Conservation (phyloP, 2,113 vertebrate genomes). For the Orientallactaga bullata region DNA sequence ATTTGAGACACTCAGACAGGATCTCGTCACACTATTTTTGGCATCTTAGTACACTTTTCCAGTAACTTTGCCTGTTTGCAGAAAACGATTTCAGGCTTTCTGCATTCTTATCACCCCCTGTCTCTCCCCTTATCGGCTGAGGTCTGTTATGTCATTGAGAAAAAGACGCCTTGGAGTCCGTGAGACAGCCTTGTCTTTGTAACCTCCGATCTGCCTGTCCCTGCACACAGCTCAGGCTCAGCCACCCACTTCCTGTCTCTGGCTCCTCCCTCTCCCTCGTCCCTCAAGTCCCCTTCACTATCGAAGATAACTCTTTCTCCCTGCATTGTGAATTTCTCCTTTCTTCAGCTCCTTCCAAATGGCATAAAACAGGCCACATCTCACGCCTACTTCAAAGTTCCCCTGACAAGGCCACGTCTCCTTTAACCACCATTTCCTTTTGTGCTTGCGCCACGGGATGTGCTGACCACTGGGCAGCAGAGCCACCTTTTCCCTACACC, state of each 20-base stretch:
- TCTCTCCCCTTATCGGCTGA: neutral
- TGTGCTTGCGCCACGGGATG: neutral
- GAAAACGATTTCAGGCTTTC: neutral
- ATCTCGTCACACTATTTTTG: too few species aligned
- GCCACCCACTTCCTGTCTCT: neutral
- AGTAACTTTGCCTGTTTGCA: neutral
- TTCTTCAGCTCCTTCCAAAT: neutral
- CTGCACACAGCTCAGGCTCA: neutral
- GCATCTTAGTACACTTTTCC: neutral
- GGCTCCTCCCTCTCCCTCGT: accelerated
- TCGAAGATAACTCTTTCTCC: neutral
- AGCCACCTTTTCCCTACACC: neutral
- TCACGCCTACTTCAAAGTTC: neutral
- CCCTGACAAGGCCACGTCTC: neutral
- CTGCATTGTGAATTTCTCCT: neutral
- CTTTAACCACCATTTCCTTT: accelerated
- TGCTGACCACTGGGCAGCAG: neutral
- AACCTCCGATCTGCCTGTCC: neutral
- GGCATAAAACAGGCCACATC: neutral
- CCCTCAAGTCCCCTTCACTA: neutral
- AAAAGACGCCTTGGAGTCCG: accelerated
- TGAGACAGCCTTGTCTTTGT: neutral
- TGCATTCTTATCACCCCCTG: neutral
- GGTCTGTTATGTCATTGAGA: neutral
- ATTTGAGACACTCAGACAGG: too few species aligned